A percentile compares a stretch with the other conserved stretches of the same genome.
These are phyloP conservation scores for Tenthredo livida DNA, from an alignment of 2,888 invertebrate species.

Conservation along the genomic window DNA sequence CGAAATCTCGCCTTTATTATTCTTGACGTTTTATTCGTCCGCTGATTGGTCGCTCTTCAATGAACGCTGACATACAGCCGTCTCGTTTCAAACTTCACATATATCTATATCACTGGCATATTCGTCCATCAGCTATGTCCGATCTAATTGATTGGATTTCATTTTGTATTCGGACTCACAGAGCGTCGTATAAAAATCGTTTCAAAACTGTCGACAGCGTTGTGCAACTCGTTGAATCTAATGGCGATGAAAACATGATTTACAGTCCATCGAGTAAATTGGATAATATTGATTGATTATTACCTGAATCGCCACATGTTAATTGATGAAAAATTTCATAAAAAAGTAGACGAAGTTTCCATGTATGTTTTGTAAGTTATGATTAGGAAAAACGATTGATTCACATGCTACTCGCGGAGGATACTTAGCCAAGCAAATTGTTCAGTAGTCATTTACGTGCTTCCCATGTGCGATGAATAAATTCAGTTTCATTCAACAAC, in stretches of 20 bases:
- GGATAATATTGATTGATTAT: background rate
- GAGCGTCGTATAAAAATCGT: background rate
- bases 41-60: background rate
- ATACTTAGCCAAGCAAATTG: background rate
- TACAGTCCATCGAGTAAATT: background rate
- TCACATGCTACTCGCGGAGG: background rate
- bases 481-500: background rate
- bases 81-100: background rate
- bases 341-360: background rate
- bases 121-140: background rate
- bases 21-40: background rate
- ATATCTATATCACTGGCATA: background rate
- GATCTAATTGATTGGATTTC: background rate
- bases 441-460: background rate
- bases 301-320: background rate
- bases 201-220: background rate
- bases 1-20: background rate
- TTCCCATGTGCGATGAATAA: background rate
- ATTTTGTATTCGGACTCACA: background rate
- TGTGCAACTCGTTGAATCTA: background rate
- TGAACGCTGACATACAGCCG: background rate
- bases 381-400: background rate
- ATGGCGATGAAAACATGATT: background rate
- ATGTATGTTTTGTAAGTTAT: background rate
- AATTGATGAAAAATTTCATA: background rate